Evolutionary conservation across 1,140 invertebrate genomes (phyloP).

Genomic region (Cotesia typhae): DNA sequence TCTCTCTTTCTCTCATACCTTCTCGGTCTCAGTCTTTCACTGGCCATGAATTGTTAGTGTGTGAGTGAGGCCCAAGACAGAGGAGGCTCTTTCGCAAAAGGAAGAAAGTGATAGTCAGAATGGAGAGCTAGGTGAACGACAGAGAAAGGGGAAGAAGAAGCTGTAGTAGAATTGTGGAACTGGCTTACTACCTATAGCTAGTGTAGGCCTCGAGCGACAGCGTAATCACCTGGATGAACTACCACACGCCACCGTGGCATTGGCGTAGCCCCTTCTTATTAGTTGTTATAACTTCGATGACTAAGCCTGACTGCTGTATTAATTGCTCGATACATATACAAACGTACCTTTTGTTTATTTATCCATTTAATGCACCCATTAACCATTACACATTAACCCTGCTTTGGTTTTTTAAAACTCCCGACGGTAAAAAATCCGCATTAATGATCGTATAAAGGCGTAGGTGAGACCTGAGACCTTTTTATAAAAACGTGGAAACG

Average conservation of each 20-base stretch:
- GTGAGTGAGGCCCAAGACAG: slow-evolving; percentile 38
- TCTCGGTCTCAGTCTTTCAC: slow-evolving; percentile 37
- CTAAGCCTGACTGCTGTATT: neutral
- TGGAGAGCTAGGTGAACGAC: neutral
- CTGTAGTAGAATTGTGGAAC: slow-evolving; percentile 29
- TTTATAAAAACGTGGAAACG: no score
- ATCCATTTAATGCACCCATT: no score
- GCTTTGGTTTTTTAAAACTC: no score
- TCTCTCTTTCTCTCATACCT: slow-evolving; percentile 41
- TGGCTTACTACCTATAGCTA: no score
- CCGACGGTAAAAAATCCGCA: no score
- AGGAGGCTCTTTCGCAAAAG: neutral
- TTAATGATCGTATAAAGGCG: no score
- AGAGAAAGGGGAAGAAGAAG: slow-evolving; percentile 27
- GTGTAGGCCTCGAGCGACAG: slow-evolving; percentile 57
- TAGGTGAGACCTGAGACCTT: no score
- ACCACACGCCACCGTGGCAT: slow-evolving; percentile 47
- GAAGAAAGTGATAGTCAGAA: neutral
- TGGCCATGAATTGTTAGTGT: slow-evolving; percentile 1
- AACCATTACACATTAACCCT: no score
- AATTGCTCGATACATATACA: neutral
- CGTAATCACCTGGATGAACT: slow-evolving; percentile 63
- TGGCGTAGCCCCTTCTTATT: slow-evolving; percentile 37
- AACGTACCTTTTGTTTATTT: no score
- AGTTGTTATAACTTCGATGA: slow-evolving; percentile 8